phyloP scores from a whole-genome alignment of 2,888 invertebrate genomes.

The Calephelis perditalis region DNA sequence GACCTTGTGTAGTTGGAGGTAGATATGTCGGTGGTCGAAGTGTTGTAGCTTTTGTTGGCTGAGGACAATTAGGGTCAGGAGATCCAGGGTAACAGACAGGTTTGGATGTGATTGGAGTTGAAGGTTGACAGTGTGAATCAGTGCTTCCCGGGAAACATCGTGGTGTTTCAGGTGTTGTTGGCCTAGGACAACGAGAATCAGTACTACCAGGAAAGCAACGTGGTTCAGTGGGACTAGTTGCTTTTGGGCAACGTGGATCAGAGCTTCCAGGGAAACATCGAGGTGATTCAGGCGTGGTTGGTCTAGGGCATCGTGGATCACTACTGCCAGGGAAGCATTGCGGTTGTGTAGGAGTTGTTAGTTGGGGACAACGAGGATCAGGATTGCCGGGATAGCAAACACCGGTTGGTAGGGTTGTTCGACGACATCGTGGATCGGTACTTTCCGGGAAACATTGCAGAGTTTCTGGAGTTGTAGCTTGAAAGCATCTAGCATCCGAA shows the following conservation, averaged over 20 bases:
- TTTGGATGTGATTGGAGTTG: conserved; percentile 30
- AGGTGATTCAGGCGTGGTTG: conserved; percentile 38
- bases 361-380: too few relatives aligned
- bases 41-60: conserved; percentile 36
- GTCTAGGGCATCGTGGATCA: conserved; percentile 32
- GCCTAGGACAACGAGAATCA: conserved; percentile 42
- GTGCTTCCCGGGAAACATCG: conserved; percentile 34
- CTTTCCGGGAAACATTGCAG: conserved; percentile 37
- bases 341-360: too few relatives aligned
- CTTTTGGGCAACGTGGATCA: conserved; percentile 37
- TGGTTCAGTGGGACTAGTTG: conserved; percentile 26
- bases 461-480: conserved; percentile 26
- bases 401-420: too few relatives aligned
- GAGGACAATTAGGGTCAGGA: conserved; percentile 40
- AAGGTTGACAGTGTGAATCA: conserved; percentile 42
- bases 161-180: conserved; percentile 34
- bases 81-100: conserved; percentile 36
- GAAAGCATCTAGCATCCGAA: conserved; percentile 31
- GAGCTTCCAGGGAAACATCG: conserved; percentile 45
- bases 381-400: too few relatives aligned
- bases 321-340: conserved; percentile 43
- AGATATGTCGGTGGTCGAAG: conserved; percentile 36
- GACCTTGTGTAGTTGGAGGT: conserved; percentile 30
- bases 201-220: conserved; percentile 40
- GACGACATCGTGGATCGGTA: conserved; percentile 28